These are phyloP conservation scores for Acanthornis magna DNA, from an alignment of 2,797 vertebrate species.

Conservation along the genomic window DNA sequence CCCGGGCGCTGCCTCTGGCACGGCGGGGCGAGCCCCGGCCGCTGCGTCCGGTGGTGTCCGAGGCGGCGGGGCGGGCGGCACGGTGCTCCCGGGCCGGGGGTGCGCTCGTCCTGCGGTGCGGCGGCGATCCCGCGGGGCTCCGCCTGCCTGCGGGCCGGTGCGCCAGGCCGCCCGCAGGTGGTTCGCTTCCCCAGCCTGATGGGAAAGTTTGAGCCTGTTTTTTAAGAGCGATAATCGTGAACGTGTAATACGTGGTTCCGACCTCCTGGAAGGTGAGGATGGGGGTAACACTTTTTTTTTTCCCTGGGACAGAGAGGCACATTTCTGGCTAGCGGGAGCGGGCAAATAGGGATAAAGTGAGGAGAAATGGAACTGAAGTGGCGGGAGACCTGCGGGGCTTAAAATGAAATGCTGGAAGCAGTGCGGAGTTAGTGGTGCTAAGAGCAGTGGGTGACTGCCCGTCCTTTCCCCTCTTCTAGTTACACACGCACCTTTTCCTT, in stretches of 20 bases:
- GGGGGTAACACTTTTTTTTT: too few relatives aligned
- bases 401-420: background rate
- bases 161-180: background rate
- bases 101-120: background rate
- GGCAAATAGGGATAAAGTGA: background rate
- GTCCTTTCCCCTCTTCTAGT: background rate
- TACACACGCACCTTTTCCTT: background rate
- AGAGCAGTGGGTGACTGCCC: background rate
- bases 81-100: background rate
- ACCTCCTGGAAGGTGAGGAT: background rate
- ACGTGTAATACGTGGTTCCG: background rate
- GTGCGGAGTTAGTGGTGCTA: background rate
- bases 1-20: background rate
- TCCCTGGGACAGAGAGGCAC: background rate
- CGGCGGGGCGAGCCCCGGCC: background rate
- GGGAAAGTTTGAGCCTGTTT: background rate
- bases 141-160: background rate
- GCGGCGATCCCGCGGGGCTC: background rate
- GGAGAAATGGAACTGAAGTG: background rate
- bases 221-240: background rate
- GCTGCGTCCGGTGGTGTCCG: background rate
- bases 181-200: background rate
- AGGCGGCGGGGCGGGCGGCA: background rate
- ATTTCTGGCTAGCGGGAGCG: background rate
- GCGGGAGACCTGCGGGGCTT: background rate